Evolutionary conservation across 2,113 vertebrate genomes (phyloP), one percentile per base, ranked within the genome.

Genomic region (Gallinago paraguaiae): DNA sequence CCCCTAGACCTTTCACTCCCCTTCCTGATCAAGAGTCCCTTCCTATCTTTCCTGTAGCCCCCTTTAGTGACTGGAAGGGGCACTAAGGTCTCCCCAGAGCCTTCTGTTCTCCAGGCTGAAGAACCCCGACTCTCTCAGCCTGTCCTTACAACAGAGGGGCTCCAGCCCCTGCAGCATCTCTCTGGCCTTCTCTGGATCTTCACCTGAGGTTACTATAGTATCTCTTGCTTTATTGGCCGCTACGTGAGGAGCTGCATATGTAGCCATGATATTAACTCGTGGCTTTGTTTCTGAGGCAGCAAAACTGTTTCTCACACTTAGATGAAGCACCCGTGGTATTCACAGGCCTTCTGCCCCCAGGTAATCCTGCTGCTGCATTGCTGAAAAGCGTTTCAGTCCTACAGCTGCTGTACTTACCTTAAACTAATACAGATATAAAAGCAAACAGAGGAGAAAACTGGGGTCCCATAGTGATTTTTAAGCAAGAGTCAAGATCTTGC

Each of bases 191-290:
- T 61, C 35, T 61, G 35, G 23, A 61, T 15, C 30, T 35, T 12
- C 4, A 12, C 3, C 68, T 2, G 17, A 20, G 4, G 6, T 22
- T 3, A 18, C 41, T 6, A 0, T 31, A 14, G 75, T 0, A 0
- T 13, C 27, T 33, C 23, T 7, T 6, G 12, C 24, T 27, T 22
- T 22, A 41, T 12, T 7, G 0, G 3, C 22, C 2, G 0, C 22
- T 12, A 0, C 0, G 0, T 13, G 76, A 45, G 28, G 3, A 22
- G 18, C 46, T 30, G 9, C 3, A 0, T 11, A 6, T 0, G 1
- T 7, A 70, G 70, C 30, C 8, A 0, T 4, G 20, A 3, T 13
- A 3, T 0, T 10, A 27, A 18, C 30, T 13, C 23, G 0, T 0
- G 10, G 35, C 31, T 84, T 41, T 28, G 30, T n/a, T 56, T 33